A percentile compares a stretch with the other conserved stretches of the same genome.
Evolutionary conservation across 1,140 invertebrate genomes (phyloP).

Genomic region (Bombus soroeensis): DNA sequence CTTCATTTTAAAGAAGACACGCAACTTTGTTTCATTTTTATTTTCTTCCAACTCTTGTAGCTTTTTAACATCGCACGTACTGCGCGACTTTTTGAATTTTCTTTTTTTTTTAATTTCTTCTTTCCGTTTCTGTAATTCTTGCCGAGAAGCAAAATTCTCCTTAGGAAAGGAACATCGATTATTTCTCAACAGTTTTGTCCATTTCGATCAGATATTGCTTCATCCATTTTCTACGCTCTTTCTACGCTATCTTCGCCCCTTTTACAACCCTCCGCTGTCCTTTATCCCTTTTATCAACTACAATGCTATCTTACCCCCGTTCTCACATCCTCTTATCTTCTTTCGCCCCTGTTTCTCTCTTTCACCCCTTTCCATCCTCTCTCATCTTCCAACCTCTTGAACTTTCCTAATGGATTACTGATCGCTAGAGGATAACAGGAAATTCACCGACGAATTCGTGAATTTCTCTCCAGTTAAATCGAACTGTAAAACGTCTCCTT

Average conservation of each 20-base stretch:
- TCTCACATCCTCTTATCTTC: conserved; percentile 15
- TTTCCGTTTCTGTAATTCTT: background rate
- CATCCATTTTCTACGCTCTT: background rate
- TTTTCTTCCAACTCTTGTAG: too few relatives aligned
- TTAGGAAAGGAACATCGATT: background rate
- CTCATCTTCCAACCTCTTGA: background rate
- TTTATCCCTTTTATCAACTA: conserved; percentile 11
- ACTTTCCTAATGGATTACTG: conserved; percentile 25
- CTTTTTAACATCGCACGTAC: too few relatives aligned
- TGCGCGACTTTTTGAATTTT: background rate
- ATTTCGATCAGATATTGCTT: conserved; percentile 4
- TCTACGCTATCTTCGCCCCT: background rate
- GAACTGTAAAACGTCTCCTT: background rate
- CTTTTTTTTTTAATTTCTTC: background rate
- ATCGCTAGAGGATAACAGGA: conserved; percentile 2
- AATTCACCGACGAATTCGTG: background rate
- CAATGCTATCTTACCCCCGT: conserved; percentile 26
- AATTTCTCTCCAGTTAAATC: background rate
- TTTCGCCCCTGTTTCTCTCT: too few relatives aligned
- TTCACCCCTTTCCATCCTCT: background rate
- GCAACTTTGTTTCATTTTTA: background rate
- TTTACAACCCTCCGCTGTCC: conserved; percentile 1
- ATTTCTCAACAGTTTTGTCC: background rate
- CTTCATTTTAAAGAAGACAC: background rate
- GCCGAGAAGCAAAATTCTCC: background rate